Conservation (phyloP, 2,113 vertebrate species). For the Plecotus auritus region DNA sequence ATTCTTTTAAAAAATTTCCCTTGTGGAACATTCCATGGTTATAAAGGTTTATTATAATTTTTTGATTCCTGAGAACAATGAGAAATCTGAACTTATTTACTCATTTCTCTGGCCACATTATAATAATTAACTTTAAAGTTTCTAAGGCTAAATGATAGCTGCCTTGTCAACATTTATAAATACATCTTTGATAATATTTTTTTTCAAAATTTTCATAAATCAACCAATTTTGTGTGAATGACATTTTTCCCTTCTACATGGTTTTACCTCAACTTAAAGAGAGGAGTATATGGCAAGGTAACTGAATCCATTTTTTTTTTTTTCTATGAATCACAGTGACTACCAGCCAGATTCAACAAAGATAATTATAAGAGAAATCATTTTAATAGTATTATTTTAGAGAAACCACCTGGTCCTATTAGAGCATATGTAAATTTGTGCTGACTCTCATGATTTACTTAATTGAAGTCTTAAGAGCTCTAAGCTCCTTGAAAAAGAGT, state of each 20-base stretch:
- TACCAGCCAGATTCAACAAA: background rate
- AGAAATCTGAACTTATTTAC: background rate
- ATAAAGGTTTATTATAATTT: background rate
- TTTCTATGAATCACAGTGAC: background rate
- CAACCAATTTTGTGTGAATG: background rate
- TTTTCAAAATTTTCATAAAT: background rate
- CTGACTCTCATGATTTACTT: background rate
- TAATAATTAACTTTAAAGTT: background rate
- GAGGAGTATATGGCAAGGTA: background rate
- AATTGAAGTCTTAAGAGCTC: constrained; percentile 5
- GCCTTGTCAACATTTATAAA: background rate
- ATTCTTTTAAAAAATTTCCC: background rate
- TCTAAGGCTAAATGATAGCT: background rate
- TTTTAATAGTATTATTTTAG: constrained; percentile 15
- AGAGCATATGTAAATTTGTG: background rate
- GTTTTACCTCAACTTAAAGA: background rate
- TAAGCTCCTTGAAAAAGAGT: constrained; percentile 10
- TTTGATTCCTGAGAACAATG: background rate
- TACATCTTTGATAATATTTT: background rate
- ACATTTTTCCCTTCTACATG: background rate
- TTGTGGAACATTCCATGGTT: background rate
- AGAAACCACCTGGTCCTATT: background rate
- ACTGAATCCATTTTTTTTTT: background rate
- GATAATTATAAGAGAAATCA: background rate
- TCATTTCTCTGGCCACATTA: background rate